Evolutionary conservation across 2,113 vertebrate species (phyloP).

Genomic region (Gopherus evgoodei): DNA sequence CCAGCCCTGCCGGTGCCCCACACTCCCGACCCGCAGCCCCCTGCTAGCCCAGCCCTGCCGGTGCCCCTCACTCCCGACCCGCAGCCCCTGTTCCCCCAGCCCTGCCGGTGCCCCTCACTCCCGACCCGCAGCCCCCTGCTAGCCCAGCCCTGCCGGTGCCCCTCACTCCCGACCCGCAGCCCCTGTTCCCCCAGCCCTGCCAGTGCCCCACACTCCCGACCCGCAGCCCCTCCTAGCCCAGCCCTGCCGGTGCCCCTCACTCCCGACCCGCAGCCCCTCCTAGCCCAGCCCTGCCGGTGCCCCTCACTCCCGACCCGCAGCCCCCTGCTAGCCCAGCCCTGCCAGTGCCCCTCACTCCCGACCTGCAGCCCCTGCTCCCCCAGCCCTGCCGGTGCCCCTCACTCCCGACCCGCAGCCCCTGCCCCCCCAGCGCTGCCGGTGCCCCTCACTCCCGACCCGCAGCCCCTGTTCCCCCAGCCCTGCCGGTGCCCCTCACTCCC

Average conservation of each 20-base stretch:
- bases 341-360: no score
- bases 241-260: no score
- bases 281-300: no score
- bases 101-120: not conserved
- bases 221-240: not conserved
- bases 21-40: not conserved
- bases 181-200: not conserved
- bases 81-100: not conserved
- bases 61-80: not conserved
- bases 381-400: no score
- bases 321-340: not conserved
- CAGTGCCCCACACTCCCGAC: no score
- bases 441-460: no score
- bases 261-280: not conserved
- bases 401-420: no score
- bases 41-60: not conserved
- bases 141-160: no score
- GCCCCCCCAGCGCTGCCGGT: accelerated
- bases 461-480: no score
- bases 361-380: no score
- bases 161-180: not conserved
- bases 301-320: not conserved
- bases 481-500: no score
- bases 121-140: not conserved
- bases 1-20: no score